Conservation (phyloP, 2,888 invertebrate genomes). For the Chymomyza procnemis region DNA sequence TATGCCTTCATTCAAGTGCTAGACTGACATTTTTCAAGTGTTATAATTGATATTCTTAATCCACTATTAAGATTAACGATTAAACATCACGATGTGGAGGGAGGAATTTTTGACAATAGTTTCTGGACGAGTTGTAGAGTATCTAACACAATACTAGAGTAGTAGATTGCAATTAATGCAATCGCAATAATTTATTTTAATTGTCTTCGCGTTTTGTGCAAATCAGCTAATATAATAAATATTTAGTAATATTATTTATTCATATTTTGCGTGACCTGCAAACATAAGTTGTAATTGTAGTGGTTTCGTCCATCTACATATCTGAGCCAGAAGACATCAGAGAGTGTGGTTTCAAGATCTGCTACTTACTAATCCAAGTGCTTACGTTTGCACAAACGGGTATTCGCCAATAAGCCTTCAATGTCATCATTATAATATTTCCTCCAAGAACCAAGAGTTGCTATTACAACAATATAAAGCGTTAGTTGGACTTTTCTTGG, state of each 20-base stretch:
- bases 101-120: no score
- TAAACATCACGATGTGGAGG: no score
- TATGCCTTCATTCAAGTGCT: neutral
- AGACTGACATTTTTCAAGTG: neutral
- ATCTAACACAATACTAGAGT: no score
- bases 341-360: neutral
- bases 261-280: conserved; percentile 38
- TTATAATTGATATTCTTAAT: conserved; percentile 11
- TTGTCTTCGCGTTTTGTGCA: neutral
- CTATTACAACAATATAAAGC: neutral
- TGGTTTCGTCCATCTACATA: neutral
- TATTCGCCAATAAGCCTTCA: conserved; percentile 17
- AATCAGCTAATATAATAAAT: conserved; percentile 26
- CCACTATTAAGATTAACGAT: no score
- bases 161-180: neutral
- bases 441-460: neutral
- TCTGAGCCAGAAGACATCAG: conserved; percentile 10
- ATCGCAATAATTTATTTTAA: neutral
- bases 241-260: conserved; percentile 32
- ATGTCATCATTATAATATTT: conserved; percentile 22
- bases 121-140: no score
- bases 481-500: neutral
- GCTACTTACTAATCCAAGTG: neutral
- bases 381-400: neutral
- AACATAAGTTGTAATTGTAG: conserved; percentile 15